Evolutionary conservation across 1,140 invertebrate species (phyloP).

Genomic region (Heliconius hewitsoni): DNA sequence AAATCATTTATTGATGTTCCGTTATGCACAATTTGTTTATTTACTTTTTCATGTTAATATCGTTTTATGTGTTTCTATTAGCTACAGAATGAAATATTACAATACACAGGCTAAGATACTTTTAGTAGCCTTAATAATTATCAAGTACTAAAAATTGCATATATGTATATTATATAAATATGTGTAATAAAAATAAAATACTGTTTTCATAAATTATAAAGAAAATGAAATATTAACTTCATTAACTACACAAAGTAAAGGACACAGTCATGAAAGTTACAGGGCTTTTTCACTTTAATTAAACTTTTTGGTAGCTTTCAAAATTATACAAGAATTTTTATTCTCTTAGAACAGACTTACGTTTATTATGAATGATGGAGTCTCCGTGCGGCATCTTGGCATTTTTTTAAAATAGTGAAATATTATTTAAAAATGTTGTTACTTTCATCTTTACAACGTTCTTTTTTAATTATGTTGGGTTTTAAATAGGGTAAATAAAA

Average conservation of each 20-base stretch:
- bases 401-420: neutral
- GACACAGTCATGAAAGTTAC: slow-evolving; percentile 32
- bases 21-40: neutral
- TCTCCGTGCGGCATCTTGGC: neutral
- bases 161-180: neutral
- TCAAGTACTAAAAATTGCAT: too few species aligned
- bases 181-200: neutral
- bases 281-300: slow-evolving; percentile 33
- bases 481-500: too few species aligned
- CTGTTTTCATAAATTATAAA: neutral
- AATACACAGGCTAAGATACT: neutral
- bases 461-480: neutral
- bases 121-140: too few species aligned
- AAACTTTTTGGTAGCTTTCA: slow-evolving; percentile 28
- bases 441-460: neutral
- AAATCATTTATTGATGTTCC: too few species aligned
- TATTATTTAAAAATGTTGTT: neutral
- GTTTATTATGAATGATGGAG: neutral
- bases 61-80: neutral
- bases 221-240: neutral
- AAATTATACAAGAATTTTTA: neutral
- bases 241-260: neutral
- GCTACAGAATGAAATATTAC: neutral
- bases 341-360: neutral
- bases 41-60: neutral